Evolutionary conservation across 2,113 vertebrate species (phyloP).

Genomic region (Upupa epops): DNA sequence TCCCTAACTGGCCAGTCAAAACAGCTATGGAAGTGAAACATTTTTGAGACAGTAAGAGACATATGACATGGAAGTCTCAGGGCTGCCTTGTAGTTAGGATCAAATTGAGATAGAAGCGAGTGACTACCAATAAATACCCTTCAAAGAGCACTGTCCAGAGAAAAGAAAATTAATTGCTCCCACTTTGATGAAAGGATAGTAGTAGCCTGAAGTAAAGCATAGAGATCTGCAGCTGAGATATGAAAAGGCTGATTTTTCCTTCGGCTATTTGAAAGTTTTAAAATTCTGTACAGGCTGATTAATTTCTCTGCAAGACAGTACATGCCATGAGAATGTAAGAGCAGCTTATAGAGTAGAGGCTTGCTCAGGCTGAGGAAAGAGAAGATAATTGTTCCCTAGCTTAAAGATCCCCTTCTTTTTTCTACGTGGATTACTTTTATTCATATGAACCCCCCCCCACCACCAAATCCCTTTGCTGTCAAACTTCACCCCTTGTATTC

Average conservation of each 20-base stretch:
- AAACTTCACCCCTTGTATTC: neutral
- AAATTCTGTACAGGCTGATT: neutral
- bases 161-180: neutral
- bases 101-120: neutral
- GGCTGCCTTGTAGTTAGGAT: neutral
- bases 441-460: neutral
- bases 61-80: neutral
- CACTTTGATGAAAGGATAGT: neutral
- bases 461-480: neutral
- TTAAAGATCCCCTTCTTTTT: neutral
- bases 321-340: neutral
- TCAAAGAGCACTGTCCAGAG: neutral
- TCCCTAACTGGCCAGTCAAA: neutral
- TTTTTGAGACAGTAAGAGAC: neutral
- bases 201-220: neutral
- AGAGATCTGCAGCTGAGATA: neutral
- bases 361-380: neutral
- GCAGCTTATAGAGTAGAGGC: neutral
- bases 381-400: neutral
- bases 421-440: accelerated
- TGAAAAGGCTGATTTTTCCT: neutral
- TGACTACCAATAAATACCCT: neutral
- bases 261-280: neutral
- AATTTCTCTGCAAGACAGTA: neutral
- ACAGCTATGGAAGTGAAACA: neutral